A percentile compares a stretch with the other conserved stretches of the same genome.
Conservation (phyloP, 2,888 invertebrate genomes). For the Andrena fulva region DNA sequence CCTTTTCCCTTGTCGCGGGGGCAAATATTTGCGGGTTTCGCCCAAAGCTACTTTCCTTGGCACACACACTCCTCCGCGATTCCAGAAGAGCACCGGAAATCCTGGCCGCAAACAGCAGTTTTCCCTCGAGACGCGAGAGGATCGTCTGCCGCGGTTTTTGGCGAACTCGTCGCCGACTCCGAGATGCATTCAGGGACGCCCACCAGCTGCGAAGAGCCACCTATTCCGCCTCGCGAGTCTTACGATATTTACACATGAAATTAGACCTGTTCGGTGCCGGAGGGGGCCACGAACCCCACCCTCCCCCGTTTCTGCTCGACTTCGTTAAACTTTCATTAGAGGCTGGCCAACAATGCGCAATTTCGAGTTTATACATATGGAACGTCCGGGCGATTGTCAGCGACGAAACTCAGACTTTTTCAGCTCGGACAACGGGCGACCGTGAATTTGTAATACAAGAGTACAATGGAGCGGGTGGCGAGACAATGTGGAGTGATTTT, state of each 20-base stretch:
- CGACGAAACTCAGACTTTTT: background rate
- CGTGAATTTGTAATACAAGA: conserved; percentile 20
- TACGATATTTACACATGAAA: conserved; percentile 45
- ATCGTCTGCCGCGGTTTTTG: conserved; percentile 37
- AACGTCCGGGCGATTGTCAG: background rate
- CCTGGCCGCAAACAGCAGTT: conserved; percentile 53
- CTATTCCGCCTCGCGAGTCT: conserved; percentile 15
- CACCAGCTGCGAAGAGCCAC: background rate
- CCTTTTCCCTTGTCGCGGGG: conserved; percentile 30
- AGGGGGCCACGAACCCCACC: background rate
- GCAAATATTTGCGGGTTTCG: conserved; percentile 66
- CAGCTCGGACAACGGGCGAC: conserved; percentile 3
- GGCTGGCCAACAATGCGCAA: conserved; percentile 27
- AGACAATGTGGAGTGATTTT: background rate
- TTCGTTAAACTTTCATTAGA: conserved; percentile 47
- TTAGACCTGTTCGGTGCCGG: conserved; percentile 17
- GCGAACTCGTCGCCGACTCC: background rate
- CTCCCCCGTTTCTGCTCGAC: background rate
- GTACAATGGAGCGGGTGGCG: background rate
- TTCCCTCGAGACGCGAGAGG: conserved; percentile 12
- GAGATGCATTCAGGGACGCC: conserved; percentile 20
- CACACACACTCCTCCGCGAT: conserved; percentile 29
- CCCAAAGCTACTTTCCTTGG: conserved; percentile 28
- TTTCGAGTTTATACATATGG: conserved; percentile 36
- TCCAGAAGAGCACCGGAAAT: conserved; percentile 52